These are phyloP conservation scores for Eristalis arbustorum DNA, from an alignment of 2,888 invertebrate species.

Conservation along the genomic window DNA sequence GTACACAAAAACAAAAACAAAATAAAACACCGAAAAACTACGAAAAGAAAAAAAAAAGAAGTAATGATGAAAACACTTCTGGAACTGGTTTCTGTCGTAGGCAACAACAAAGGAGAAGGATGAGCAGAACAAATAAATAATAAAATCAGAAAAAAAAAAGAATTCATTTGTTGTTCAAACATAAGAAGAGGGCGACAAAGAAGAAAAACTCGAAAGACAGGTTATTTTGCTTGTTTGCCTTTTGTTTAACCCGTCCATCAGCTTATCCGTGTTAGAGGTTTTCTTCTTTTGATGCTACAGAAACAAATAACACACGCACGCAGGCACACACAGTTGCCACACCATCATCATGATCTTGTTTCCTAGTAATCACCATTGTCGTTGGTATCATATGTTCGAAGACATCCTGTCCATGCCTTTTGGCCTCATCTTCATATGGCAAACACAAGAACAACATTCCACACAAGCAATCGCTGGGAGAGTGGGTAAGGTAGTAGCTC, in stretches of 20 bases:
- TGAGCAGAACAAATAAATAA: constrained; percentile 48
- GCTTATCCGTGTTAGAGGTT: constrained; percentile 45
- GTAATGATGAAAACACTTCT: constrained; percentile 37
- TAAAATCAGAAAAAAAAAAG: constrained; percentile 30
- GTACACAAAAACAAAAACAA: neutral
- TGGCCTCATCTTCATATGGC: constrained; percentile 41
- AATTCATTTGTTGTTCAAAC: constrained; percentile 47
- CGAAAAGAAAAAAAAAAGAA: constrained; percentile 30
- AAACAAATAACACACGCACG: constrained; percentile 8
- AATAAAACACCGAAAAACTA: neutral
- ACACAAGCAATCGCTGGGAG: neutral
- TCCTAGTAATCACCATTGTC: constrained; percentile 1
- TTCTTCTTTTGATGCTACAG: constrained; percentile 9
- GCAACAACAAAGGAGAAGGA: constrained; percentile 33
- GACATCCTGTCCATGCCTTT: constrained; percentile 38
- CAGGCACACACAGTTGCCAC: constrained; percentile 6
- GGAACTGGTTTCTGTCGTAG: neutral
- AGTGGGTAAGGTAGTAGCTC: neutral
- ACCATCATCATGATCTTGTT: constrained; percentile 31
- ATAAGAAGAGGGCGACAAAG: constrained; percentile 9
- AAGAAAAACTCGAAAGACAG: constrained; percentile 61
- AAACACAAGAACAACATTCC: constrained; percentile 36
- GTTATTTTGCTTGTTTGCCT: constrained; percentile 66
- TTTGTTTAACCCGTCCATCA: constrained; percentile 63
- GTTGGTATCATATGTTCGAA: constrained; percentile 49